Conservation (phyloP, 2,797 vertebrate species). For the Sternotherus odoratus region DNA sequence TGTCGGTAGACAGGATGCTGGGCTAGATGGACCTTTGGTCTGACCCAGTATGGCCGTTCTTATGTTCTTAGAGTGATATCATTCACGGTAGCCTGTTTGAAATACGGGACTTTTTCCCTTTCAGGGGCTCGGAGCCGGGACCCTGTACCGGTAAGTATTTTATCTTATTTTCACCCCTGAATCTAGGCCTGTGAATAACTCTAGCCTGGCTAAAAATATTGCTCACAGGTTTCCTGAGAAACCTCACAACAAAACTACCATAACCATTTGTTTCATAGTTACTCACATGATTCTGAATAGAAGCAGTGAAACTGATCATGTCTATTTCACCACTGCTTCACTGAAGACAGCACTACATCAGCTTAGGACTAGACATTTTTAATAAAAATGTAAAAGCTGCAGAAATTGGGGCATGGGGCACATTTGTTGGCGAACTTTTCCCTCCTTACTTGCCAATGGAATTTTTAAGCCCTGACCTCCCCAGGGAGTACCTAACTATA, state of each 20-base stretch:
- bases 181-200: background rate
- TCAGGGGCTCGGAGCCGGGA: too few species aligned
- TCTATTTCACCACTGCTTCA: background rate
- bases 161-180: too few species aligned
- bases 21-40: too few species aligned
- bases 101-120: too few species aligned
- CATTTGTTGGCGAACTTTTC: background rate
- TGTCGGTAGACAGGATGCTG: too few species aligned
- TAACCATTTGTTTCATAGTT: background rate
- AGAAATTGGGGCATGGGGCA: background rate
- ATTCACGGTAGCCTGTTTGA: too few species aligned
- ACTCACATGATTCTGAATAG: background rate
- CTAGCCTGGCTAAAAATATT: background rate
- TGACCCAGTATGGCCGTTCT: too few species aligned
- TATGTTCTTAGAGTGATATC: too few species aligned
- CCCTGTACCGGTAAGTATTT: too few species aligned
- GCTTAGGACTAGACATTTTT: background rate
- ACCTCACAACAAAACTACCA: background rate
- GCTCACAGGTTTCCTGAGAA: background rate
- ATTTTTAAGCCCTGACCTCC: background rate
- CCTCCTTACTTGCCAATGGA: background rate
- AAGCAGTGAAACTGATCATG: background rate
- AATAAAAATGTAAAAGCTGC: background rate
- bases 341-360: background rate
- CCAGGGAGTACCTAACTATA: background rate